Base-by-base conservation (phyloP, 1,140 invertebrate species). In the Conus ventricosus region DNA sequence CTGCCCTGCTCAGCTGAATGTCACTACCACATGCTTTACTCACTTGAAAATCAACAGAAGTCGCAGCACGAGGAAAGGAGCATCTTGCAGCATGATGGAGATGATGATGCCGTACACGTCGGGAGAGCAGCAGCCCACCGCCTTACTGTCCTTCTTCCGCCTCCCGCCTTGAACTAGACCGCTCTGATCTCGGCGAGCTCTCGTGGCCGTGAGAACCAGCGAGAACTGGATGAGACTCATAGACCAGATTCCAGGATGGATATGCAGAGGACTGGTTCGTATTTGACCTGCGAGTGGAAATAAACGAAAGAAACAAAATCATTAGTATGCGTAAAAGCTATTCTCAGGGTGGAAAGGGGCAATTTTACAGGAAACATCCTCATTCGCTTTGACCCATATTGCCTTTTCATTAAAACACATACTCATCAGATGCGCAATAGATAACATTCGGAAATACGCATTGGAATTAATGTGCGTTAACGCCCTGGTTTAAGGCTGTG, bases 171-270 rank as follows among this genome's bases (percentile, higher is more conserved):
- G 89, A 7, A 93, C 90, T 10, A 91, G 85, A 11, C 94, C 93
- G 27, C 92, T 91, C 23, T 93, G 93, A 80, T 94, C 94, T 94
- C 97, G 97, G 89, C 97, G 95, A 0, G 97, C 97, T 94, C 98
- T 97, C 8, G 97, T 98, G 0, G 98, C 97, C 0, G 98, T 98
- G 4, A 98, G 95, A 4, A 98, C 98, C 55, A 98, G 97, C 0
- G 98, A 98, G 93, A 98, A 98, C 95, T 98, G 98, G 95, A 98
- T 96, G 23, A 98, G 95, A 63, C 97, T 98, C 97, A 98, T 97
- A 1, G 98, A 97, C 95, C 95, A 95, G 75, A 95, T 94, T 20
- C 93, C 20, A 95, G 91, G 23, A 95, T 94, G 25, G 93, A 90
- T 25, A 92, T 93, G 85, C 93, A 94, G 80, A 95, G 88, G 17